Base-by-base conservation (phyloP, 2,113 vertebrate genomes). In the Anseranas semipalmata region DNA sequence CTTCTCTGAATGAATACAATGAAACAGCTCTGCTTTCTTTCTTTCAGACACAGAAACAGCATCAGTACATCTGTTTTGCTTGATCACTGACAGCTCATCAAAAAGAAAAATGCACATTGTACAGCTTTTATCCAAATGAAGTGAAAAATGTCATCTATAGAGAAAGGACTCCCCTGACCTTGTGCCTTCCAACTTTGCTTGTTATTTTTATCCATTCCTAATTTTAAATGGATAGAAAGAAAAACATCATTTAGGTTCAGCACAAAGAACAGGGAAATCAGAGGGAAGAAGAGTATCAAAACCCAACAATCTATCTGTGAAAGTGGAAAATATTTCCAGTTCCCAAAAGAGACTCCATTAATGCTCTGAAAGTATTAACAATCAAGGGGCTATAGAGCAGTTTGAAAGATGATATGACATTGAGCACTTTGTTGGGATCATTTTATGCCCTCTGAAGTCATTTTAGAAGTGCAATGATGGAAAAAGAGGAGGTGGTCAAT, bases 1-100 rank as follows among this genome's bases (percentile, higher is more conserved):
- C 37, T 66, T 94, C 10, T 7, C 33, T 79, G 43, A 95, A 77
- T 60, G 28, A 90, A 90, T 50, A 46, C 21, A 68, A 15, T 63
- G 43, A 87, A 96, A 92, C 24, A n/a, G 6, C 2, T 90, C 50
- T 96, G 85, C 32, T 95, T 95, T 74, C 85, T 85, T 92, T 85
- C 90, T 93, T 86, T 79, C 67, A 91, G 80, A 82, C 45, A 87
- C 62, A 62, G 56, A 93, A 96, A 93, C 28, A 94, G 35, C 76
- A 87, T 37, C n/a, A 92, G 15, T 71, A 87, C 87, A 94, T 97
- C 93, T 97, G 87, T 95, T 97, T 98, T 75, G 53, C 52, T 89
- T 94, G 19, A 16, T 87, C 68, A 88, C 41, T 92, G 93, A 92
- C 77, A 97, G n/a, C 33, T 92, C 35, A 79, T 82, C 6, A 86